Evolutionary conservation across 2,113 vertebrate species (phyloP).

Genomic region (Tapirus terrestris): DNA sequence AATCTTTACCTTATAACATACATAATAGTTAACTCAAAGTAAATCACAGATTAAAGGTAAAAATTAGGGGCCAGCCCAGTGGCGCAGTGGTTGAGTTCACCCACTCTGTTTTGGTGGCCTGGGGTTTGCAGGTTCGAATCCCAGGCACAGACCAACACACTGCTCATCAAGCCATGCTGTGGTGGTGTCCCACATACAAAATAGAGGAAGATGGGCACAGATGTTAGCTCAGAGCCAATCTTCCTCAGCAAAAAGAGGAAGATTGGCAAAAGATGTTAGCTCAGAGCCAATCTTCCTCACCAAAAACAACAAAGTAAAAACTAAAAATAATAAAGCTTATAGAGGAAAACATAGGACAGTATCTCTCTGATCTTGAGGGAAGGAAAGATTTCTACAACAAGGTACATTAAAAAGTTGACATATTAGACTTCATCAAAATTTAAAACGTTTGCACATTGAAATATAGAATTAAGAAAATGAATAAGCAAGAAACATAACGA

Average conservation of each 20-base stretch:
- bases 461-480: constrained; percentile 21
- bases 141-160: too few species aligned
- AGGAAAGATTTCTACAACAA: neutral
- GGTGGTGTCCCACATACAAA: too few species aligned
- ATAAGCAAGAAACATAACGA: neutral
- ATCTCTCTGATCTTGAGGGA: neutral
- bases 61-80: neutral
- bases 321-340: neutral
- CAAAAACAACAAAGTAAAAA: neutral
- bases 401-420: neutral
- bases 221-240: too few species aligned
- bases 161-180: too few species aligned
- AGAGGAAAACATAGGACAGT: neutral
- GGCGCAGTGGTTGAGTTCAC: too few species aligned
- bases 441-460: neutral
- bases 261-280: too few species aligned
- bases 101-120: too few species aligned
- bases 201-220: too few species aligned
- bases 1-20: neutral
- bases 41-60: constrained; percentile 34
- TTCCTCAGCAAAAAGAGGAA: too few species aligned
- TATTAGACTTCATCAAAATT: neutral
- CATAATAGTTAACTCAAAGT: neutral
- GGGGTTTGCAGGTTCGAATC: too few species aligned
- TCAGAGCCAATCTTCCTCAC: too few species aligned